A percentile compares a stretch with the other conserved stretches of the same genome.
Evolutionary conservation across 2,797 vertebrate genomes (phyloP).

Genomic region (Podarcis siculus): DNA sequence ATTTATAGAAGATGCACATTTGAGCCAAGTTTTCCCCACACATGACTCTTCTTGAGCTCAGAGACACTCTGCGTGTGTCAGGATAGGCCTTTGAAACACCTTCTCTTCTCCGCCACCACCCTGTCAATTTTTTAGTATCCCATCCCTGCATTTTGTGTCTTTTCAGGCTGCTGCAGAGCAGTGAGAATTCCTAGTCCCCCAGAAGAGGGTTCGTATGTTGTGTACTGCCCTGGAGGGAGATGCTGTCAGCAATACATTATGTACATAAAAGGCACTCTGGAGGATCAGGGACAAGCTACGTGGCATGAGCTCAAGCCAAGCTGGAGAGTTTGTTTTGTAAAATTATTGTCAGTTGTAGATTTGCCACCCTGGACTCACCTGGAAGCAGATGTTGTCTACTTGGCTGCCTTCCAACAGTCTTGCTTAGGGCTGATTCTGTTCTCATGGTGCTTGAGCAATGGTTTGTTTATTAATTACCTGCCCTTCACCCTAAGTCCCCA

Average conservation of each 20-base stretch:
- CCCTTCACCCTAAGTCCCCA: too few species aligned
- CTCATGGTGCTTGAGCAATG: not conserved
- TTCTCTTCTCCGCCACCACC: not conserved
- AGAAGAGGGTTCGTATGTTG: not conserved
- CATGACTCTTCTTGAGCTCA: not conserved
- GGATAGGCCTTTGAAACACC: not conserved
- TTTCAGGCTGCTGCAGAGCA: not conserved
- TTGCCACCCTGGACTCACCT: not conserved
- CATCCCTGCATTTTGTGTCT: not conserved
- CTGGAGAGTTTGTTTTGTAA: not conserved
- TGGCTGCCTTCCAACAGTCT: not conserved
- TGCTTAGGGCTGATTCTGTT: not conserved
- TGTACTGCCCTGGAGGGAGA: not conserved
- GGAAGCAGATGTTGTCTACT: not conserved
- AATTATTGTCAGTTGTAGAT: not conserved
- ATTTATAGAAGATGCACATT: not conserved
- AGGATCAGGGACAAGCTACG: not conserved
- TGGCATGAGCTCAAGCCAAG: not conserved
- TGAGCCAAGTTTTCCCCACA: constrained; percentile 22
- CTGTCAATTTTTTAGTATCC: not conserved
- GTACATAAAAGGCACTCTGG: not conserved
- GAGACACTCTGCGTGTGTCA: not conserved
- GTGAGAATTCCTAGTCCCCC: not conserved
- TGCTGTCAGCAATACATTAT: not conserved
- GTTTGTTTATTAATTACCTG: not conserved